These are phyloP conservation scores for Bugulina stolonifera DNA, from an alignment of 2,888 invertebrate genomes.

Conservation along the genomic window DNA sequence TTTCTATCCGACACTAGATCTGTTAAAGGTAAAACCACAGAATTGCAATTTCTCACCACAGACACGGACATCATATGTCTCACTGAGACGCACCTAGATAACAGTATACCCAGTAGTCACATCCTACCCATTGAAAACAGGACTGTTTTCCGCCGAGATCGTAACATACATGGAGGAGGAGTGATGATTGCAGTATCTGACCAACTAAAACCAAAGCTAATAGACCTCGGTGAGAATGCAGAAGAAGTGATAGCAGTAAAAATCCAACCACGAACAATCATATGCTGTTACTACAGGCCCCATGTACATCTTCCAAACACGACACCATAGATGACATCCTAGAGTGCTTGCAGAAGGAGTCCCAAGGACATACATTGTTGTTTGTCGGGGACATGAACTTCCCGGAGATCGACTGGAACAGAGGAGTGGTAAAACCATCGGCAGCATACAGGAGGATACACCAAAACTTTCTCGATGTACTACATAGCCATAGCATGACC, in stretches of 20 bases:
- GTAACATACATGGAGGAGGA: not conserved
- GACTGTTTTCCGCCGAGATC: not conserved
- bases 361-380: not conserved
- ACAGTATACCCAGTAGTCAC: not conserved
- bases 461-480: not conserved
- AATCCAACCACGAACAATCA: not conserved
- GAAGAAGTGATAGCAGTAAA: constrained; percentile 3
- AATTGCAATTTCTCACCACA: not conserved
- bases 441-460: no score
- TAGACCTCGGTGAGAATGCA: not conserved
- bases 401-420: not conserved
- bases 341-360: not conserved
- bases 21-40: no score
- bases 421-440: not conserved
- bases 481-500: constrained; percentile 19
- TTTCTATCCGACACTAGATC: not conserved
- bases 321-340: not conserved
- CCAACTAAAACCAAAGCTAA: not conserved
- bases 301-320: not conserved
- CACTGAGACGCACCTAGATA: constrained; percentile 1
- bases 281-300: constrained; percentile 13
- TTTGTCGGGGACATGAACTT: constrained; percentile 14
- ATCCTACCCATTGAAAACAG: not conserved
- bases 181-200: not conserved
- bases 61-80: no score